Evolutionary conservation across 2,888 invertebrate genomes (phyloP), one percentile per base, ranked within the genome.

Genomic region (Pasiphila rectangulata): DNA sequence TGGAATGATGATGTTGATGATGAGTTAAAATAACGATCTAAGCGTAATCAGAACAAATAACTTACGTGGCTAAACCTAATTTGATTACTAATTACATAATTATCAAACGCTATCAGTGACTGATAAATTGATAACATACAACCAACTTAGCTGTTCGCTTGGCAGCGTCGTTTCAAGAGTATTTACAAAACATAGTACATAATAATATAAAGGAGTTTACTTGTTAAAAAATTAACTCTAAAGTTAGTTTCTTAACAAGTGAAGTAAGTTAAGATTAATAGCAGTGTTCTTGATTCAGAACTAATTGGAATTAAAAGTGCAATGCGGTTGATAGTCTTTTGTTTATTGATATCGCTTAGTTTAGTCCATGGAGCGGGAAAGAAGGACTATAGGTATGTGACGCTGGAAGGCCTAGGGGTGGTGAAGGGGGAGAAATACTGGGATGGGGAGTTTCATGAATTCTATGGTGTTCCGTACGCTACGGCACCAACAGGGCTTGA

Each of bases 381-480:
- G 1, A 63, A 67, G 1, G 67, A 75, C 7, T 54, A 49, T 6
- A 75, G 58, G 40, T 55, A 63, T 1, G 75, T 87, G 0, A 37
- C 64, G 1, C 56, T 85, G 19, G 76, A 80, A 9, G 71, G 79
- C 13, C 39, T 69, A 2, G 87, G 87, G 0, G 58, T 52, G 1
- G 69, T 87, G 1, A 59, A 61, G 1, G 87, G 83, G 0, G 67
- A 66, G n/a, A 84, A 83, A 24, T 83, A 72, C 41, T 87, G 86
- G 87, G 70, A 81, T 64, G 87, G 84, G 0, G 84, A 86, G 32
- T 83, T 70, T 40, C 82, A 74, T 57, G 83, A 85, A 43, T 88
- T 84, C 41, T 84, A 68, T 38, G 83, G 85, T 2, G 57, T 88
- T 0, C 86, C 86, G 0, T 88, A 83, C 46, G 87, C 87, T 0